A percentile compares a stretch with the other conserved stretches of the same genome.
Conservation (phyloP, 2,797 vertebrate genomes). For the Anguilla pacifica region DNA sequence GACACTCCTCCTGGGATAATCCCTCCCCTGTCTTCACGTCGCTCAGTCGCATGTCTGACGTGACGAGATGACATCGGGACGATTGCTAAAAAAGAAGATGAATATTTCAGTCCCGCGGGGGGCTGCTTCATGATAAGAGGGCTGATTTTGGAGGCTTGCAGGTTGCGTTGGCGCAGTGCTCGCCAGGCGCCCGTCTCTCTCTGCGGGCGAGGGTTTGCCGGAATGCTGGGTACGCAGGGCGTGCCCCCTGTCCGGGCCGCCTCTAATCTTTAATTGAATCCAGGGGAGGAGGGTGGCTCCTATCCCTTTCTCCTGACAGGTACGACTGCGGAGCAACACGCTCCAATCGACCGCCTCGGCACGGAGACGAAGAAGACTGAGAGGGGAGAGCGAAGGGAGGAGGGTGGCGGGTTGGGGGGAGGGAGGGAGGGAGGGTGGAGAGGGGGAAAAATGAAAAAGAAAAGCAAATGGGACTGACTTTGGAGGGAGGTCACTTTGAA, state of each 20-base stretch:
- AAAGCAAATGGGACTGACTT: constrained; percentile 71
- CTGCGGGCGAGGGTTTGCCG: neutral
- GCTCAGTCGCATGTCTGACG: neutral
- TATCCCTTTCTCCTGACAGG: constrained; percentile 43
- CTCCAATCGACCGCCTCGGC: constrained; percentile 40
- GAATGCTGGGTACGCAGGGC: constrained; percentile 16
- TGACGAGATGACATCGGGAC: neutral
- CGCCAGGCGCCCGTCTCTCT: neutral
- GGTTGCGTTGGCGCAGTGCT: neutral
- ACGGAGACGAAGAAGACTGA: constrained; percentile 17
- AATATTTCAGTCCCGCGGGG: neutral
- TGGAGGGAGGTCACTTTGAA: constrained; percentile 75
- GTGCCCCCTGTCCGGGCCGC: neutral
- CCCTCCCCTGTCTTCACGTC: neutral
- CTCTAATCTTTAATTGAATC: constrained; percentile 41
- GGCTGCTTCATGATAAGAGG: neutral
- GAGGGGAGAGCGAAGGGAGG: constrained; percentile 27
- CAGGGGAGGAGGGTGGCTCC: constrained; percentile 34
- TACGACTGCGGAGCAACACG: constrained; percentile 35
- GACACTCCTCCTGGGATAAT: neutral
- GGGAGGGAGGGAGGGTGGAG: constrained; percentile 51
- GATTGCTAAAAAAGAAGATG: neutral
- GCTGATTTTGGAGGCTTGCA: neutral
- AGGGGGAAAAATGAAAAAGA: constrained; percentile 44
- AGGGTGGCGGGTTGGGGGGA: constrained; percentile 34